Evolutionary conservation across 2,888 invertebrate species (phyloP).

Genomic region (Rhabditophanes sp.): DNA sequence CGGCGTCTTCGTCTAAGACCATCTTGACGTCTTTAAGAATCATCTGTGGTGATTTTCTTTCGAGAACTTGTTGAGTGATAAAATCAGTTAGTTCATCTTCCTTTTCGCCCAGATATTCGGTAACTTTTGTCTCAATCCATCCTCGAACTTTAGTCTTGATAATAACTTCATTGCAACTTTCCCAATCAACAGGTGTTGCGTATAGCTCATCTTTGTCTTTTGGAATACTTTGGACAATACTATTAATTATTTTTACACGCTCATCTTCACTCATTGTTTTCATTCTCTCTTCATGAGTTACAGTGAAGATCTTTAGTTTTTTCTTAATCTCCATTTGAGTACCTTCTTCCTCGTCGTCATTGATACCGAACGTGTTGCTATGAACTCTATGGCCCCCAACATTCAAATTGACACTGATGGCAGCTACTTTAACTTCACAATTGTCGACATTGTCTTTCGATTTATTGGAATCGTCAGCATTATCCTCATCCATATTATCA

Average conservation of each 20-base stretch:
- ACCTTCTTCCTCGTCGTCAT: constrained; percentile 33
- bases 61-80: constrained; percentile 91
- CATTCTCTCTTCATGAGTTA: constrained; percentile 21
- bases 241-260: constrained; percentile 84
- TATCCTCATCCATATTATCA: no score
- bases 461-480: no score
- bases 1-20: constrained; percentile 98
- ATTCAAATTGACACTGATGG: background rate
- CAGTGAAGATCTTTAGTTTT: constrained; percentile 28
- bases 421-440: background rate
- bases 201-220: constrained; percentile 91
- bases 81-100: constrained; percentile 96
- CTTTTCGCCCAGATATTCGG: constrained; percentile 93
- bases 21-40: constrained; percentile 96
- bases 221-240: constrained; percentile 91
- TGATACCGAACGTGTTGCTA: constrained; percentile 30
- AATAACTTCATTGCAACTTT: constrained; percentile 59
- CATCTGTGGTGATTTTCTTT: constrained; percentile 75
- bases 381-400: background rate
- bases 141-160: constrained; percentile 94
- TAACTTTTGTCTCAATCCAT: constrained; percentile 99
- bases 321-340: constrained; percentile 19
- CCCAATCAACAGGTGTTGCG: constrained; percentile 80
- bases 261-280: constrained; percentile 54
- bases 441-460: background rate